These are phyloP conservation scores for Gastrophryne carolinensis DNA, from an alignment of 2,797 vertebrate species.

Conservation along the genomic window DNA sequence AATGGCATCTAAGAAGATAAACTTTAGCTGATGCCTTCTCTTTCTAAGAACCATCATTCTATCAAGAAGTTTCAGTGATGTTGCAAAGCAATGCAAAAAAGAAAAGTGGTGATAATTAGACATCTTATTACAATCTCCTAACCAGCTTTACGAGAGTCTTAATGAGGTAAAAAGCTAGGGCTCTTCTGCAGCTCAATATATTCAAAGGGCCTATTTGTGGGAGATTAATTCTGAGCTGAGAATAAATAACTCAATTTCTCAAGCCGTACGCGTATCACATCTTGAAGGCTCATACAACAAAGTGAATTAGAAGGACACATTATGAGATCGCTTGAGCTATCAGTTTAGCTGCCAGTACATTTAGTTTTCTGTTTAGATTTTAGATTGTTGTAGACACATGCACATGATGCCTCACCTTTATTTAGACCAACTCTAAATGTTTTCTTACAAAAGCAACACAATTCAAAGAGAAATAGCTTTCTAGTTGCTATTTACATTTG, in stretches of 20 bases:
- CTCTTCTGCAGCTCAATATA: neutral
- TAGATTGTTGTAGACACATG: too few species aligned
- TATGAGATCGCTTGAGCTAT: neutral
- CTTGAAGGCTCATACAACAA: slow-evolving; percentile 1
- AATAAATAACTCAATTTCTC: slow-evolving; percentile 12
- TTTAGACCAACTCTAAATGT: too few species aligned
- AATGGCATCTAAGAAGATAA: neutral
- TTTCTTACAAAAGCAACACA: too few species aligned
- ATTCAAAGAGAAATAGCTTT: too few species aligned
- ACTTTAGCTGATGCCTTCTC: neutral
- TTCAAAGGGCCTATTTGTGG: neutral
- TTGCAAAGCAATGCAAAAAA: neutral
- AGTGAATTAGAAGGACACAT: neutral
- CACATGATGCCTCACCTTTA: too few species aligned
- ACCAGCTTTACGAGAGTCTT: neutral
- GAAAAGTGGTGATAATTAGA: neutral
- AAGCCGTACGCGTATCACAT: neutral
- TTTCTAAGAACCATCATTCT: neutral
- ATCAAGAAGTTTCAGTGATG: neutral
- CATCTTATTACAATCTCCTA: neutral
- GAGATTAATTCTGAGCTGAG: slow-evolving; percentile 14
- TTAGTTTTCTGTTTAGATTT: neutral
- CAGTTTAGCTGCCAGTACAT: neutral
- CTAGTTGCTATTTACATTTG: too few species aligned
- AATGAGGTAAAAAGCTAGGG: neutral